Percentiles rank a stretch among this genome's conserved stretches.
Evolutionary conservation across 2,888 invertebrate genomes (phyloP).

Genomic region (Cephus sareptanus): DNA sequence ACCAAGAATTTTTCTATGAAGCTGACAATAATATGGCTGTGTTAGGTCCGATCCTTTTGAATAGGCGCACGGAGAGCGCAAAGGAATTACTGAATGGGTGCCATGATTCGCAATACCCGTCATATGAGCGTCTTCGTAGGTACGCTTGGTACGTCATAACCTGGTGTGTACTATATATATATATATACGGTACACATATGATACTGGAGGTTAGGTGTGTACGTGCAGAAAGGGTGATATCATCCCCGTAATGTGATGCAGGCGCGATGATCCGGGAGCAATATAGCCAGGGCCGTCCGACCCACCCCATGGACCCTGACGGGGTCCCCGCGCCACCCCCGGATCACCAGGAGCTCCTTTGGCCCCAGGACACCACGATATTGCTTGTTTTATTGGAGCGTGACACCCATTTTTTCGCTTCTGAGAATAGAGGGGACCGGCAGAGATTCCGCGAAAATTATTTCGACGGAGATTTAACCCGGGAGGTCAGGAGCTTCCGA

Average conservation of each 20-base stretch:
- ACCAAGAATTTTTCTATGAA: too few relatives aligned
- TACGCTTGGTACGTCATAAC: not conserved
- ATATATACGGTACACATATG: constrained; percentile 13
- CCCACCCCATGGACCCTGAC: constrained; percentile 8
- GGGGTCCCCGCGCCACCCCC: constrained; percentile 28
- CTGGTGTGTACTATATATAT: constrained; percentile 6
- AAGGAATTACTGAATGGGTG: constrained; percentile 44
- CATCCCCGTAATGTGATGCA: constrained; percentile 61
- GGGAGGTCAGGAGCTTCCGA: constrained; percentile 7
- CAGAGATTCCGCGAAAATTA: constrained; percentile 23
- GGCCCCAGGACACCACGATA: constrained; percentile 59
- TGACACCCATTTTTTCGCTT: constrained; percentile 56
- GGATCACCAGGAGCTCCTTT: constrained; percentile 49
- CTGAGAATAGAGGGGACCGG: constrained; percentile 15
- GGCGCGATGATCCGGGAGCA: constrained; percentile 63
- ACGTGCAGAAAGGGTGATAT: constrained; percentile 55
- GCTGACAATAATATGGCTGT: not conserved
- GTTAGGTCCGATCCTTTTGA: constrained; percentile 20
- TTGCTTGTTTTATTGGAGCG: constrained; percentile 65
- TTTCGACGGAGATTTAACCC: constrained; percentile 2
- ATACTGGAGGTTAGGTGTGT: constrained; percentile 29
- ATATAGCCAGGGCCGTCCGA: constrained; percentile 47
- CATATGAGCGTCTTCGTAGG: constrained; percentile 15
- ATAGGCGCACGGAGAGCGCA: constrained; percentile 31
- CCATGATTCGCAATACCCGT: constrained; percentile 37